phyloP scores from a whole-genome alignment of 1,140 invertebrate species.

The Tetramorium alpestre region DNA sequence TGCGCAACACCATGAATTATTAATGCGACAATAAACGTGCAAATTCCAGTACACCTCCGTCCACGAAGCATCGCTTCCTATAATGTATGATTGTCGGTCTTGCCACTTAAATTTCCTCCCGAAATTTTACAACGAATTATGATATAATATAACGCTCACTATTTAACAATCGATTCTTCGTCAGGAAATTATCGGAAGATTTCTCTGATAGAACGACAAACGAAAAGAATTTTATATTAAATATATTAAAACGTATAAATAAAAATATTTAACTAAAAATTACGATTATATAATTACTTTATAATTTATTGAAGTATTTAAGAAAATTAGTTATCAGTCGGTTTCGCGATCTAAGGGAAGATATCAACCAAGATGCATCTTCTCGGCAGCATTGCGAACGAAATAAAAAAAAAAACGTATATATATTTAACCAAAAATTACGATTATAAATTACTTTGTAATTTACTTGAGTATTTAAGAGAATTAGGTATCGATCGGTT shows the following conservation, averaged over 20 bases:
- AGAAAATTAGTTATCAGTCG: background rate
- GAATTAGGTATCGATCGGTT: too few relatives aligned
- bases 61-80: slow-evolving; percentile 27
- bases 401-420: too few relatives aligned
- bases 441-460: too few relatives aligned
- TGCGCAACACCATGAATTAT: slow-evolving; percentile 83
- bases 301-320: background rate
- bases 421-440: too few relatives aligned
- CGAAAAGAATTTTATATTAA: background rate
- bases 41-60: slow-evolving; percentile 77
- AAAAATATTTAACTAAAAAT: background rate
- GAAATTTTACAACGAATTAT: background rate
- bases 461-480: too few relatives aligned
- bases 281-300: background rate
- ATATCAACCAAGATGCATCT: slow-evolving; percentile 6
- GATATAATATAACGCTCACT: background rate
- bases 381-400: too few relatives aligned
- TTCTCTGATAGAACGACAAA: background rate
- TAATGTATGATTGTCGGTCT: slow-evolving; percentile 44
- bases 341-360: background rate
- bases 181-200: background rate
- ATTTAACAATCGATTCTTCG: background rate
- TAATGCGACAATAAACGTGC: slow-evolving; percentile 82
- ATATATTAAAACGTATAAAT: background rate
- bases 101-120: slow-evolving; percentile 8